Evolutionary conservation across 2,113 vertebrate genomes (phyloP), one percentile per base, ranked within the genome.

Genomic region (Dromiciops gliroides): DNA sequence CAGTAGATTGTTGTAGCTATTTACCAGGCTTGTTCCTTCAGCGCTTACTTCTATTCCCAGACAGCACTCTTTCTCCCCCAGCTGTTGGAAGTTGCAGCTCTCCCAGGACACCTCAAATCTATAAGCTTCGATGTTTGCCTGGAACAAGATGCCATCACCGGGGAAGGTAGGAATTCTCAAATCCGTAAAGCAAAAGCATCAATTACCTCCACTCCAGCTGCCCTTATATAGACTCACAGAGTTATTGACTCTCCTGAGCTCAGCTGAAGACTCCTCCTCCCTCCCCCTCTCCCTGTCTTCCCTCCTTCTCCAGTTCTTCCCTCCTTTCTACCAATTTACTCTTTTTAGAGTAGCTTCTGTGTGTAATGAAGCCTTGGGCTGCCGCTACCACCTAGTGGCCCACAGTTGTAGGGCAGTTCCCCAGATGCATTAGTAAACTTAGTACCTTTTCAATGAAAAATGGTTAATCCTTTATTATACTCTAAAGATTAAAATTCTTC

Each of bases 311-410:
- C 19, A 25, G 2, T 75, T 50, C 37, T 14, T 11, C 56, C 56
- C 90, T 95, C 93, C 96, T 93, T 92, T 56, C 91, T 92, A 89
- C 90, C 90, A 92, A 97, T 91, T 93, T 92, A 50, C 92, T 95
- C 92, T 95, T 50, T 90, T 51, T 96, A 56, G 37, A 92, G 91
- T 24, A 25, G 31, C 90, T 50, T 49, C 95, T 44, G 0, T 90
- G 1, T 93, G 51, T 31, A 93, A 93, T 49, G 23, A 83, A 95
- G 93, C 8, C 25, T 93, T 95, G 60, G 52, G 83, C 3, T 96
- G 95, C 94, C 97, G 97, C 95, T 92, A 96, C 98, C 98, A 98
- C 96, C 98, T 98, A 98, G 98, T 93, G 98, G 98, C 50, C 48
- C 88, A 89, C n/a, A 48, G 12, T 23, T 23, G 10, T 49, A 60